Base-by-base conservation (phyloP, 2,113 vertebrate genomes). In the Diadophis punctatus region DNA sequence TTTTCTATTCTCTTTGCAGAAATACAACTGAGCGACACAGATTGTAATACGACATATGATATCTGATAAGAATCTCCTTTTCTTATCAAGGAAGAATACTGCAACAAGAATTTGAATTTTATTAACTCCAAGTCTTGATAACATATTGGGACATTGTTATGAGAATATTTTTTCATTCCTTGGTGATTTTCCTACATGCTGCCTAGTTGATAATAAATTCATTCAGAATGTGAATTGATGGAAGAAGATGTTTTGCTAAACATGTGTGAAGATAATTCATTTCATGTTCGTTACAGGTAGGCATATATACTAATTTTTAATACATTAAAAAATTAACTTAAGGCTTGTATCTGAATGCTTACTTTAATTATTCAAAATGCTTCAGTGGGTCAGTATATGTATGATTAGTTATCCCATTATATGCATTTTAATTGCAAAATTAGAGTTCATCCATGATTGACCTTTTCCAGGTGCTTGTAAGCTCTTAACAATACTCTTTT, bases 221-320 rank as follows among this genome's bases (percentile, higher is more conserved):
- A 94, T 97, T 98, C 98, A 97, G 98, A 98, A 98, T 99, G 98
- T 97, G 97, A 97, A 95, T 98, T 96, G 89, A 98, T 99, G 99
- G 99, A 98, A 97, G 97, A 97, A 94, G 97, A 96, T 96, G 96
- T 97, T 97, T 94, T 98, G 97, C 94, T 98, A 98, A 98, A 98
- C 97, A 98, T 98, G 98, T 97, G 92, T 95, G 98, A 99, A 95
- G 98, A 98, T 96, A 98, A 97, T 94, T 98, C 98, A 94, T 98
- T 98, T 97, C 98, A 99, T 95, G 98, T 99, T 95, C 98, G 98
- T 93, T 99, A 99, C 99, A 99, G 99, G 99, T 99, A 99, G 98
- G 99, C 90, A 88, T 55, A 7, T 91, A 43, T 58, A 5, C 25
- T 92, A 0, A 55, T 94, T 96, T 95, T 93, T 58, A 93, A 93